Evolutionary conservation across 30 jellyfish, hydroid and myxozoan genomes (phyloP).

Genomic region (Turritopsis dohrnii): DNA sequence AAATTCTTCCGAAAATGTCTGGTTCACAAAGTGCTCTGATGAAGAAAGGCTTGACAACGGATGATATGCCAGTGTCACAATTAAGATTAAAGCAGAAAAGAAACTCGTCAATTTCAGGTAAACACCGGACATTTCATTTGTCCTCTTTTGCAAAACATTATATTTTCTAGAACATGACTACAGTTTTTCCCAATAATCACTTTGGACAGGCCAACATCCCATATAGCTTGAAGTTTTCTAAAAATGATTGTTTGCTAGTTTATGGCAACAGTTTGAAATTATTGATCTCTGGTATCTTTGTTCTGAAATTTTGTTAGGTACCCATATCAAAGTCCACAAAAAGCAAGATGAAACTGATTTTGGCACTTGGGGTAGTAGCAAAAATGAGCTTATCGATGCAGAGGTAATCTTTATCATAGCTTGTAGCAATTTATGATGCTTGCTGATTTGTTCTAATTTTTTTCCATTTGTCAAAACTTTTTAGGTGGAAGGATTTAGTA

Average conservation of each 20-base stretch:
- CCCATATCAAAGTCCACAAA: neutral
- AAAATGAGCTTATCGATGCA: neutral
- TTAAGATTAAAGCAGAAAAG: neutral
- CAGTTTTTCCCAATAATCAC: too few species aligned
- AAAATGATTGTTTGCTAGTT: neutral
- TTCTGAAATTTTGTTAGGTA: neutral
- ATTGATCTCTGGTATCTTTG: neutral
- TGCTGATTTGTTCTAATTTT: too few species aligned
- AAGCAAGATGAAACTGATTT: neutral
- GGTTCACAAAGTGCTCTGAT: neutral
- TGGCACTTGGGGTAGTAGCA: neutral
- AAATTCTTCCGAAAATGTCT: neutral
- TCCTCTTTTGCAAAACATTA: neutral
- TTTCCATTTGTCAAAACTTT: too few species aligned
- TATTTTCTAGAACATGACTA: neutral
- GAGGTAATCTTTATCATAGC: neutral
- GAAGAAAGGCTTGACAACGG: neutral
- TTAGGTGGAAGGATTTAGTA: slow-evolving; percentile 39
- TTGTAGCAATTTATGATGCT: too few species aligned
- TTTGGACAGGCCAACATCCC: too few species aligned
- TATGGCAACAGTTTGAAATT: neutral
- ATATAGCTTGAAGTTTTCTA: neutral
- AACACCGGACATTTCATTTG: neutral
- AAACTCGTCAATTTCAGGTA: neutral
- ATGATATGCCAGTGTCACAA: neutral